Evolutionary conservation across 2,888 invertebrate species (phyloP).

Genomic region (Pimpla rufipes): DNA sequence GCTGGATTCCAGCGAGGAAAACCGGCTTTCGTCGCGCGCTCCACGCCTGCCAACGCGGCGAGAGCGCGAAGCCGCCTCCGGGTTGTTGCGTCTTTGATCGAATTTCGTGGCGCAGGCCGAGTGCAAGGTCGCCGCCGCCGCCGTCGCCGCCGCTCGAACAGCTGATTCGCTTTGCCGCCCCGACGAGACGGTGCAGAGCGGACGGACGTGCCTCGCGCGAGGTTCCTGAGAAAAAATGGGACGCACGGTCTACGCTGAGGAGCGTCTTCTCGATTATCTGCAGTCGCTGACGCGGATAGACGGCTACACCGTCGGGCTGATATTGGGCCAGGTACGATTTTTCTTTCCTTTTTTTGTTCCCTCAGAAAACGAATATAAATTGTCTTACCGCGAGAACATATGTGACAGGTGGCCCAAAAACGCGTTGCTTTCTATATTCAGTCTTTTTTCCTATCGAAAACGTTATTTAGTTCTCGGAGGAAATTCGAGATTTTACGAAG

Average conservation of each 20-base stretch:
- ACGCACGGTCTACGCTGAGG: slow-evolving; percentile 90
- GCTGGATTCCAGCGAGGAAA: not conserved
- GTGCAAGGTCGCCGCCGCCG: slow-evolving; percentile 19
- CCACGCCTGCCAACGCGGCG: slow-evolving; percentile 8
- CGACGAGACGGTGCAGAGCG: not conserved
- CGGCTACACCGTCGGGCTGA: slow-evolving; percentile 90
- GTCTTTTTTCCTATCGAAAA: not conserved
- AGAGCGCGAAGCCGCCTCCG: not conserved
- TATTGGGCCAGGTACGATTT: slow-evolving; percentile 91
- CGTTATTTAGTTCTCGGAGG: not conserved
- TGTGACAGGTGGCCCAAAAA: slow-evolving; percentile 16
- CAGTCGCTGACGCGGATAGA: slow-evolving; percentile 88
- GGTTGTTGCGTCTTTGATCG: slow-evolving; percentile 6
- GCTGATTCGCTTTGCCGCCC: slow-evolving; percentile 29
- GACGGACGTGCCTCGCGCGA: not conserved
- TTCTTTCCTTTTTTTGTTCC: not conserved
- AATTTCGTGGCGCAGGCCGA: slow-evolving; percentile 5
- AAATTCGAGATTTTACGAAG: too few relatives aligned
- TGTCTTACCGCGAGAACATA: not conserved
- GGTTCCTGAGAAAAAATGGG: slow-evolving; percentile 86
- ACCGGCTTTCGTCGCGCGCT: not conserved
- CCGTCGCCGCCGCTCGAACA: slow-evolving; percentile 8
- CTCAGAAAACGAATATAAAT: not conserved
- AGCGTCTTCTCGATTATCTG: slow-evolving; percentile 90
- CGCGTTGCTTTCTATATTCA: not conserved